phyloP scores from a whole-genome alignment of 2,888 invertebrate species.

The Himalopsyche kuldschensis region DNA sequence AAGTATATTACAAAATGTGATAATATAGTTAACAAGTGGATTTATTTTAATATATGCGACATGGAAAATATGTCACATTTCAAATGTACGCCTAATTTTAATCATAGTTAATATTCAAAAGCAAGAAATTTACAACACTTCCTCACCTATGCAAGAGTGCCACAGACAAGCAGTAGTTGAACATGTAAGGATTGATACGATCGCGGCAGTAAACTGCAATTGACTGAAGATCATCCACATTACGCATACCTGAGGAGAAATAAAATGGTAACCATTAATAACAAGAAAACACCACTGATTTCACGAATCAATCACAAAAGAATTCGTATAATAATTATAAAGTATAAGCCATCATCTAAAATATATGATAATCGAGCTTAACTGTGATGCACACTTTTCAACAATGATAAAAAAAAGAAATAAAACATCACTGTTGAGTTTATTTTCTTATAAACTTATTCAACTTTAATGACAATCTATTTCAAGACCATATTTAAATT shows the following conservation, averaged over 20 bases:
- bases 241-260: conserved; percentile 63
- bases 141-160: conserved; percentile 67
- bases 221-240: conserved; percentile 70
- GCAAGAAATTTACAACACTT: neutral
- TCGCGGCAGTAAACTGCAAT: conserved; percentile 69
- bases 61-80: neutral
- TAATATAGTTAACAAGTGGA: no score
- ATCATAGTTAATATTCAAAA: neutral
- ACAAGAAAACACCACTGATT: neutral
- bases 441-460: no score
- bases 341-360: no score
- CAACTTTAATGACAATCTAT: no score
- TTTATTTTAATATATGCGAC: no score
- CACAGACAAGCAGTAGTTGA: conserved; percentile 74
- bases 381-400: no score
- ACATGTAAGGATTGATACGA: conserved; percentile 73
- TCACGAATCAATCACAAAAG: neutral
- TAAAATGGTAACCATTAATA: neutral
- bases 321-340: neutral
- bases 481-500: no score
- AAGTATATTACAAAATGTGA: no score
- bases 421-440: no score
- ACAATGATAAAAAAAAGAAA: no score
- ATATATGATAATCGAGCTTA: no score
- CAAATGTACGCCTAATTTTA: neutral